phyloP scores from a whole-genome alignment of 2,113 vertebrate species.

The Natator depressus region DNA sequence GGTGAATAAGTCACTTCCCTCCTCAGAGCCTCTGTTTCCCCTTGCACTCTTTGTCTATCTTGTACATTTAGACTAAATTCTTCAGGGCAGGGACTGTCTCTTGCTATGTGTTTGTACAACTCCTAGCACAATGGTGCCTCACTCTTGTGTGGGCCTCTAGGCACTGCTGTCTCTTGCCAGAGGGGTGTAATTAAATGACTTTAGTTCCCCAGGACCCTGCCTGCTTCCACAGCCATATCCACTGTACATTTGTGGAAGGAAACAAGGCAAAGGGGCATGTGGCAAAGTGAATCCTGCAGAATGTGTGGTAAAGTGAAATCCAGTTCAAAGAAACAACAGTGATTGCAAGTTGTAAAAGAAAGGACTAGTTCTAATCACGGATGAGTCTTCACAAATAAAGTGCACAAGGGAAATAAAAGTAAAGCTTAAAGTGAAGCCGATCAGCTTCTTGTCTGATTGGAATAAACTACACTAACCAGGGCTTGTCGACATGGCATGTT shows the following conservation, averaged over 20 bases:
- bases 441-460: not conserved
- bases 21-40: not conserved
- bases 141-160: not conserved
- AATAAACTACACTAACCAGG: not conserved
- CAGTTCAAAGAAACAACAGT: slow-evolving; percentile 61
- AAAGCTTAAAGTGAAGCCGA: slow-evolving; percentile 44
- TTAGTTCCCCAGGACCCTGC: not conserved
- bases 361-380: slow-evolving; percentile 69
- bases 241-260: not conserved
- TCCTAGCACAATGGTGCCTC: not conserved
- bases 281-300: slow-evolving; percentile 49
- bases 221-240: not conserved
- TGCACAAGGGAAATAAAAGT: slow-evolving; percentile 16
- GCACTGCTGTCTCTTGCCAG: not conserved
- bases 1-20: not conserved
- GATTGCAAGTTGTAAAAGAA: slow-evolving; percentile 46
- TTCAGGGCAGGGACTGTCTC: not conserved
- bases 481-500: not conserved
- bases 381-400: slow-evolving; percentile 57
- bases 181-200: not conserved
- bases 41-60: not conserved
- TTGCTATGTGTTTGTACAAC: not conserved
- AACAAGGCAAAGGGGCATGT: not conserved
- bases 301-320: slow-evolving; percentile 48
- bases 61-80: not conserved